phyloP scores from a whole-genome alignment of 2,888 invertebrate genomes.

The Cybosia mesomella region DNA sequence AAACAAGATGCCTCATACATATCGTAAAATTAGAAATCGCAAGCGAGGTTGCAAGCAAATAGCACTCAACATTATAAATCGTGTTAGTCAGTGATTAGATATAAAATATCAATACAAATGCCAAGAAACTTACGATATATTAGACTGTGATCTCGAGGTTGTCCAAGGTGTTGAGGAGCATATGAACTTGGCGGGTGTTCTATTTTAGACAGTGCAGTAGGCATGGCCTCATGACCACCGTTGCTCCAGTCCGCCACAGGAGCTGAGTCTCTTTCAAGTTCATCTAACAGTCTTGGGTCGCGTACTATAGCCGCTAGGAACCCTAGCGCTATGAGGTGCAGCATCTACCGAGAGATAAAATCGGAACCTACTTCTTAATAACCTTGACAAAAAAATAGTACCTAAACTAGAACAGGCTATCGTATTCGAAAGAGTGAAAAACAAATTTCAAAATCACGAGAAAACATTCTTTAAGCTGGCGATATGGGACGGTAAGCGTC shows the following conservation, averaged over 20 bases:
- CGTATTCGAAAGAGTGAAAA: no score
- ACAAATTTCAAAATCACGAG: no score
- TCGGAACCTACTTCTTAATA: neutral
- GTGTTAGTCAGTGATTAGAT: neutral
- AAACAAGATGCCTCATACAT: no score
- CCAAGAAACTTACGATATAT: conserved; percentile 88
- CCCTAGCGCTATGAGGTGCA: conserved; percentile 92
- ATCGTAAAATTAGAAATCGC: no score
- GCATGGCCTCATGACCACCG: conserved; percentile 81
- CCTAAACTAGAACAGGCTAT: neutral
- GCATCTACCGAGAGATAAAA: conserved; percentile 85
- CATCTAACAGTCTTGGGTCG: conserved; percentile 90
- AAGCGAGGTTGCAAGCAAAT: no score
- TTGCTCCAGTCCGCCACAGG: conserved; percentile 74
- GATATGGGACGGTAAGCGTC: no score
- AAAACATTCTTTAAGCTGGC: neutral
- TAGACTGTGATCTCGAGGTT: conserved; percentile 87
- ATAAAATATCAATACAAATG: neutral
- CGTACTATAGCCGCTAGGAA: conserved; percentile 91
- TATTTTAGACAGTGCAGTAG: conserved; percentile 91
- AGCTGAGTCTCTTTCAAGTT: conserved; percentile 85
- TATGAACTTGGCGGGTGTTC: conserved; percentile 87
- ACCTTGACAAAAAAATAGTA: neutral
- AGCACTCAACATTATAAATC: neutral
- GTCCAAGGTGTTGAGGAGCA: conserved; percentile 73